These are phyloP conservation scores for Drosophila quinaria DNA, from an alignment of 2,888 invertebrate genomes.

Conservation along the genomic window DNA sequence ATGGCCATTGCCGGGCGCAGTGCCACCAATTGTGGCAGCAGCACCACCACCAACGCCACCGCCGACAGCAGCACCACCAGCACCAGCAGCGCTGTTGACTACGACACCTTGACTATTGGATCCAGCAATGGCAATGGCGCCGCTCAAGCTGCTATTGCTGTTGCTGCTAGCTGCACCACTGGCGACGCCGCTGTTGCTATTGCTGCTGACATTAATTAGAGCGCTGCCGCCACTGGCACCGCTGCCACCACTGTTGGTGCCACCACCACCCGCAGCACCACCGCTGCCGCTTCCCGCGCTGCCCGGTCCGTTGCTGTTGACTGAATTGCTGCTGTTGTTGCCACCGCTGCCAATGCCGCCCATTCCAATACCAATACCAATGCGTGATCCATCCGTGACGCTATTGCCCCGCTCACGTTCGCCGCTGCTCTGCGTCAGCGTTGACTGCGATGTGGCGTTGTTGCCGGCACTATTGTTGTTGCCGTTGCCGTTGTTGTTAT, in stretches of 20 bases:
- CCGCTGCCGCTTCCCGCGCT: conserved; percentile 73
- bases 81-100: conserved; percentile 40
- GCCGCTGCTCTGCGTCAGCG: conserved; percentile 25
- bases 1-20: conserved; percentile 55
- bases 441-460: conserved; percentile 30
- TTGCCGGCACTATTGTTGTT: conserved; percentile 16
- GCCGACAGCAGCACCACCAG: conserved; percentile 42
- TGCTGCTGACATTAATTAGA: conserved; percentile 51
- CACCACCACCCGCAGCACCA: conserved; percentile 37
- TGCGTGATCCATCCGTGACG: conserved; percentile 46
- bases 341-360: conserved; percentile 47
- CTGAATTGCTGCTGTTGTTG: conserved; percentile 64
- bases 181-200: conserved; percentile 53
- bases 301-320: conserved; percentile 74
- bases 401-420: conserved; percentile 33
- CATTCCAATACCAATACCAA: conserved; percentile 15
- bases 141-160: conserved; percentile 40
- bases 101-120: conserved; percentile 41
- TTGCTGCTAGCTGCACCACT: conserved; percentile 45
- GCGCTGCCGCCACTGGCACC: conserved; percentile 35
- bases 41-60: conserved; percentile 41
- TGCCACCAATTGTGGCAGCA: conserved; percentile 40
- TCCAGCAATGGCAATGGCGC: conserved; percentile 14
- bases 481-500: conserved; percentile 17
- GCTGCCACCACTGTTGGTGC: conserved; percentile 52